Conservation (phyloP, 2,797 vertebrate species). For the Coregonus ussuriensis region DNA sequence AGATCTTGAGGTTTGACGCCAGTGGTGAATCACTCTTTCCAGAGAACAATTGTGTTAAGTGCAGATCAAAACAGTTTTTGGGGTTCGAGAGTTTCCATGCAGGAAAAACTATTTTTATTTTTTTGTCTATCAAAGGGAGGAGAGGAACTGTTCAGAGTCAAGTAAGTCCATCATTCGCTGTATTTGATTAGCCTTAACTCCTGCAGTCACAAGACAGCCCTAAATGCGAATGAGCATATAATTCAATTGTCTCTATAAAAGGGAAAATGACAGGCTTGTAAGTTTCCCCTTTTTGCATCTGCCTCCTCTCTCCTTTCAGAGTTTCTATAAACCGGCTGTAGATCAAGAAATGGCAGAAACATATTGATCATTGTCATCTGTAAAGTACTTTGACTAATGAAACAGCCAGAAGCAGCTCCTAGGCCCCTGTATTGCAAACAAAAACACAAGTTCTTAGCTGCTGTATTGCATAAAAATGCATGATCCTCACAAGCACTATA, state of each 20-base stretch:
- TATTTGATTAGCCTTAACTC: conserved; percentile 48
- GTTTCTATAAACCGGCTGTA: not conserved
- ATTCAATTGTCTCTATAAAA: conserved; percentile 39
- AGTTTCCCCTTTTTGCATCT: not conserved
- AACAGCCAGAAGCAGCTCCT: not conserved
- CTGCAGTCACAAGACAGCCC: conserved; percentile 50
- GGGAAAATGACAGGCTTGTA: conserved; percentile 19
- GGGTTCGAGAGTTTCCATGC: conserved; percentile 54
- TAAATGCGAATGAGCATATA: conserved; percentile 35
- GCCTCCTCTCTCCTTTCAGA: not conserved
- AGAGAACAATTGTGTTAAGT: conserved; percentile 40
- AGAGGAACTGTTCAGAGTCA: conserved; percentile 36
- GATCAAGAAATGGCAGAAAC: not conserved
- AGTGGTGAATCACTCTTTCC: conserved; percentile 60
- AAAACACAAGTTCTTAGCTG: not conserved
- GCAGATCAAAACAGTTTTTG: conserved; percentile 29
- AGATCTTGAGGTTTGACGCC: conserved; percentile 40
- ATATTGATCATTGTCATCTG: not conserved
- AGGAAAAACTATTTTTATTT: conserved; percentile 50
- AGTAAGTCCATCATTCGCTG: conserved; percentile 43
- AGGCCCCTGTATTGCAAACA: not conserved
- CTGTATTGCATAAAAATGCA: not conserved
- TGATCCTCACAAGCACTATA: not conserved
- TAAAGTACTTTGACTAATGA: not conserved
- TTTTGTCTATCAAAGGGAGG: conserved; percentile 33